Evolutionary conservation across 1,140 invertebrate genomes (phyloP).

Genomic region (Leptinotarsa texana): DNA sequence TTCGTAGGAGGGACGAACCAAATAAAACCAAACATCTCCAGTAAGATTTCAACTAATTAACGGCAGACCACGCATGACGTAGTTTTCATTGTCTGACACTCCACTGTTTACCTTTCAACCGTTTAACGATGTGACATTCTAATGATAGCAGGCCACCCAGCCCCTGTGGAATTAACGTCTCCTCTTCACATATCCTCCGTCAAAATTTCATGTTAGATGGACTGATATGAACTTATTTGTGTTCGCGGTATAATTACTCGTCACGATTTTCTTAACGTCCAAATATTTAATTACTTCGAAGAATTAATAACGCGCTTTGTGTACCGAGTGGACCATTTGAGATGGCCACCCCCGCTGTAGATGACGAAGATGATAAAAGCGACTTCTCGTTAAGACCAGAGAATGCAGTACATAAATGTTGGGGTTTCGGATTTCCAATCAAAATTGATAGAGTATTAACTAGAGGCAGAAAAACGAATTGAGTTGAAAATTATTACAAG

Average conservation of each 20-base stretch:
- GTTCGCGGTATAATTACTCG: slow-evolving; percentile 15
- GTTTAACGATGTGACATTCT: slow-evolving; percentile 1
- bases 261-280: slow-evolving; percentile 11
- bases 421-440: too few species aligned
- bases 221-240: slow-evolving; percentile 23
- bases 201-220: slow-evolving; percentile 29
- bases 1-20: too few species aligned
- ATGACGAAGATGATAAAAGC: too few species aligned
- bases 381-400: too few species aligned
- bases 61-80: background rate
- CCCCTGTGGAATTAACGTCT: slow-evolving; percentile 19
- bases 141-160: slow-evolving; percentile 22
- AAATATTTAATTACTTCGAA: slow-evolving; percentile 2
- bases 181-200: slow-evolving; percentile 17
- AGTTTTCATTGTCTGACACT: background rate
- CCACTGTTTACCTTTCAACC: background rate
- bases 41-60: background rate
- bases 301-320: background rate
- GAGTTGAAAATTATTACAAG: too few species aligned
- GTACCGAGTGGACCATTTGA: background rate
- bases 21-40: too few species aligned
- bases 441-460: too few species aligned
- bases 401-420: too few species aligned
- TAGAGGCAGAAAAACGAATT: too few species aligned
- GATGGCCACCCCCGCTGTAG: background rate